phyloP scores from a whole-genome alignment of 1,140 invertebrate genomes.

The Zophobas morio region DNA sequence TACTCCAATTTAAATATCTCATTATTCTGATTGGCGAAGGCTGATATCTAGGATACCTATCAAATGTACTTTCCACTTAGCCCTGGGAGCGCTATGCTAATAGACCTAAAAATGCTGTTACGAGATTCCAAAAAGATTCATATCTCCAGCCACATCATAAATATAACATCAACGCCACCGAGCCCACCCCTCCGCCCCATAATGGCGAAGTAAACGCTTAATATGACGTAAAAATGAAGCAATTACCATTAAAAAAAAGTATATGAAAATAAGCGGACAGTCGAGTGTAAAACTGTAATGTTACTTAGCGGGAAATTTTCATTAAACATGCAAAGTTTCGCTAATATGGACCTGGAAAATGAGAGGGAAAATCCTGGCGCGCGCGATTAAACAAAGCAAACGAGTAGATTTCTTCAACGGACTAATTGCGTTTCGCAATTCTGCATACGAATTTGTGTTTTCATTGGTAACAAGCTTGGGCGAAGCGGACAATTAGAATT shows the following conservation, averaged over 20 bases:
- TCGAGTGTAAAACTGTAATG: conserved; percentile 41
- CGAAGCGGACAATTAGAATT: conserved; percentile 52
- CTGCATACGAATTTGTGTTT: conserved; percentile 51
- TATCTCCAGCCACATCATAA: conserved; percentile 23
- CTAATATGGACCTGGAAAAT: conserved; percentile 42
- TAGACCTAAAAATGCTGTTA: conserved; percentile 25
- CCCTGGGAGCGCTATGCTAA: conserved; percentile 7
- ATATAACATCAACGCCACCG: conserved; percentile 6
- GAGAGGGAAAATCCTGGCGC: conserved; percentile 48
- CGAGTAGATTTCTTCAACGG: conserved; percentile 49
- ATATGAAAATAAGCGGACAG: conserved; percentile 27
- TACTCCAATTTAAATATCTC: conserved; percentile 52
- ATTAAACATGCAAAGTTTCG: conserved; percentile 42
- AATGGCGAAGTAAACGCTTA: conserved; percentile 2
- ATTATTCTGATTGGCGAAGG: conserved; percentile 48
- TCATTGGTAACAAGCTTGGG: conserved; percentile 42
- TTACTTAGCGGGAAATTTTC: conserved; percentile 41
- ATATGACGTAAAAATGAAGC: conserved; percentile 37
- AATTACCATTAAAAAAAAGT: conserved; percentile 24
- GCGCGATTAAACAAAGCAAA: conserved; percentile 47
- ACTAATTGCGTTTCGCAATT: conserved; percentile 50
- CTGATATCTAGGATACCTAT: conserved; percentile 49
- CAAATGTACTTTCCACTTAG: conserved; percentile 25
- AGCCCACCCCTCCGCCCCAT: not conserved
- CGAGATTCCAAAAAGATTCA: conserved; percentile 30